Conservation (phyloP, 2,113 vertebrate species). For the Hoplias malabaricus region DNA sequence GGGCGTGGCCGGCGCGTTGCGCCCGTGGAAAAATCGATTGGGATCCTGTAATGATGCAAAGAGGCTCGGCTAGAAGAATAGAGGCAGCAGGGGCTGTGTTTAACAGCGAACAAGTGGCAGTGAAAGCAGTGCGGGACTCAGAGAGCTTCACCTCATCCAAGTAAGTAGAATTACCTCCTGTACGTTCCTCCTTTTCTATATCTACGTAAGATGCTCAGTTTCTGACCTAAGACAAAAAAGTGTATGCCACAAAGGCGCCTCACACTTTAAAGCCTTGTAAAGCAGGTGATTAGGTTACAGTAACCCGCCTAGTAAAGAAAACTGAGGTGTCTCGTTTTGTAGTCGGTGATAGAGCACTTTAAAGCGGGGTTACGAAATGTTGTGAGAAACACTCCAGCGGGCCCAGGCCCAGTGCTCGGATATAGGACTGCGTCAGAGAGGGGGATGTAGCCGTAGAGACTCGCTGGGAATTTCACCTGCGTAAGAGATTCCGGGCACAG, state of each 20-base stretch:
- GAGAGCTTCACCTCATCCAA: background rate
- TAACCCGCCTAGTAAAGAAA: background rate
- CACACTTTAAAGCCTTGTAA: background rate
- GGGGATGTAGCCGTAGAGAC: conserved; percentile 54
- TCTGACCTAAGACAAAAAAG: background rate
- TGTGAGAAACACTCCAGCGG: background rate
- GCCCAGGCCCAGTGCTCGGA: conserved; percentile 14
- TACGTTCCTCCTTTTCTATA: background rate
- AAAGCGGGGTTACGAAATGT: conserved; percentile 10
- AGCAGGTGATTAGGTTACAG: background rate
- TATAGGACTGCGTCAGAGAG: conserved; percentile 73
- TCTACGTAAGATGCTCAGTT: background rate
- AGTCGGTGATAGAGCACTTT: background rate
- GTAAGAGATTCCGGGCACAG: conserved; percentile 53
- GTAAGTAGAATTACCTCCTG: conserved; percentile 14
- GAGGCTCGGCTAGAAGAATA: conserved; percentile 50
- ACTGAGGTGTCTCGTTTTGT: background rate
- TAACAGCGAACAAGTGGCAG: conserved; percentile 43
- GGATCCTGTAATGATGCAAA: conserved; percentile 61
- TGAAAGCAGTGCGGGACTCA: background rate
- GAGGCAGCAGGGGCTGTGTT: conserved; percentile 48
- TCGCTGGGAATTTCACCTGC: conserved; percentile 66
- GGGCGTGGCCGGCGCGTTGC: conserved; percentile 66
- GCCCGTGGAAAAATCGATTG: conserved; percentile 76
- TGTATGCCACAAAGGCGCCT: background rate